Evolutionary conservation across 2,888 invertebrate species (phyloP).

Genomic region (Conistra vaccinii): DNA sequence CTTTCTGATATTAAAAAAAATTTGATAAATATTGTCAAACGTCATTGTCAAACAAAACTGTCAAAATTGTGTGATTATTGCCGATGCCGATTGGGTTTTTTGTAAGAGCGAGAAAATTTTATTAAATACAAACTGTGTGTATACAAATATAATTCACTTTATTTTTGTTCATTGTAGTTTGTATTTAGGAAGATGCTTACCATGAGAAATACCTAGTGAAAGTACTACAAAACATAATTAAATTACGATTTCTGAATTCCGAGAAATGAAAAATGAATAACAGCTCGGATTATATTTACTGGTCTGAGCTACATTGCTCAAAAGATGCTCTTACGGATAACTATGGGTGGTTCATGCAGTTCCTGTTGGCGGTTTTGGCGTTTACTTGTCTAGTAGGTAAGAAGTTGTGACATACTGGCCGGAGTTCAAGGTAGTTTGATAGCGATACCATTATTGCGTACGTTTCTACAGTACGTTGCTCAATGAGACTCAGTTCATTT

Average conservation of each 20-base stretch:
- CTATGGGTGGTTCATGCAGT: slow-evolving; percentile 94
- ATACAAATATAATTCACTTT: slow-evolving; percentile 7
- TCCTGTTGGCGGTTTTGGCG: slow-evolving; percentile 92
- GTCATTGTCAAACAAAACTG: slow-evolving; percentile 38
- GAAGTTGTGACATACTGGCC: slow-evolving; percentile 65
- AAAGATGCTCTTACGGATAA: slow-evolving; percentile 94
- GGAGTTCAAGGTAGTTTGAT: slow-evolving; percentile 58
- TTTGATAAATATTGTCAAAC: slow-evolving; percentile 27
- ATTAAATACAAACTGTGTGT: slow-evolving; percentile 35
- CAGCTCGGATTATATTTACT: slow-evolving; percentile 84
- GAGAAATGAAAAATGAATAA: slow-evolving; percentile 87
- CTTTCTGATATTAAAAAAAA: background rate
- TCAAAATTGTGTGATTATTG: slow-evolving; percentile 43
- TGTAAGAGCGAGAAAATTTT: slow-evolving; percentile 6
- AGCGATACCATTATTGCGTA: slow-evolving; percentile 43
- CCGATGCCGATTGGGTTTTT: too few relatives aligned
- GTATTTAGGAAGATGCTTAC: slow-evolving; percentile 12
- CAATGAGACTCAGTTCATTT: slow-evolving; percentile 9
- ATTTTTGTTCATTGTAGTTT: slow-evolving; percentile 4
- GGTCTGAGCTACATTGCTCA: slow-evolving; percentile 91
- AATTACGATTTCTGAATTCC: slow-evolving; percentile 31
- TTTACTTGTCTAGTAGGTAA: slow-evolving; percentile 94
- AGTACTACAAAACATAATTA: slow-evolving; percentile 27
- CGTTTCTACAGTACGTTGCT: slow-evolving; percentile 28
- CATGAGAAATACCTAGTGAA: slow-evolving; percentile 48